These are phyloP conservation scores for Nicator chloris DNA, from an alignment of 2,113 vertebrate genomes.

Conservation along the genomic window DNA sequence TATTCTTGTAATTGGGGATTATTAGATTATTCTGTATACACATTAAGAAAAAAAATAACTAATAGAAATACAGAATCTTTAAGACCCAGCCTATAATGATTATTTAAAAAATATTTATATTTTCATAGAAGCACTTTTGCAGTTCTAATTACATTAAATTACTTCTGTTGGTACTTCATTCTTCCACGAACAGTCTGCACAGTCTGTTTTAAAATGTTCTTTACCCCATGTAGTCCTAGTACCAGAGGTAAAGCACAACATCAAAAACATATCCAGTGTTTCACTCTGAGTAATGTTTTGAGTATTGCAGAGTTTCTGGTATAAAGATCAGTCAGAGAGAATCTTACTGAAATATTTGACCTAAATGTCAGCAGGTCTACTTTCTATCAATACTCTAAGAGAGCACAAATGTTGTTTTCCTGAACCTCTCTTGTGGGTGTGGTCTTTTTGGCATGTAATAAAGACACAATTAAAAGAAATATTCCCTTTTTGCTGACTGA, in stretches of 20 bases:
- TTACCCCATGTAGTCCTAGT: background rate
- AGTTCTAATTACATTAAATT: slow-evolving; percentile 25
- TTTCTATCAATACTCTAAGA: background rate
- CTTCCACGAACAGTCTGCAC: background rate
- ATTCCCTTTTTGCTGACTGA: background rate
- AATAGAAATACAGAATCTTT: background rate
- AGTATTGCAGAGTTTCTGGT: background rate
- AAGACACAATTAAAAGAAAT: background rate
- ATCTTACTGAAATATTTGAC: background rate
- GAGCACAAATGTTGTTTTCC: background rate
- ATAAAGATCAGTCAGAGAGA: background rate
- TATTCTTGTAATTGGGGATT: background rate
- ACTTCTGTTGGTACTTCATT: background rate
- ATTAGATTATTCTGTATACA: slow-evolving; percentile 29
- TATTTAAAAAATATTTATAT: slow-evolving; percentile 14
- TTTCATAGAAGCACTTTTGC: background rate
- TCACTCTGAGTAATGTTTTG: background rate
- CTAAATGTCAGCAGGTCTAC: background rate
- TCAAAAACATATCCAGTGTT: background rate
- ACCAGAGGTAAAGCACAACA: background rate
- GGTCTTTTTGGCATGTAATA: background rate
- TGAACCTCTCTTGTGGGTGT: background rate
- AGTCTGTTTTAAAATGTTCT: background rate
- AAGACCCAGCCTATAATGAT: background rate
- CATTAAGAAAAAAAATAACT: slow-evolving; percentile 7